Conservation (phyloP, 2,113 vertebrate genomes). For the Archocentrus centrarchus region DNA sequence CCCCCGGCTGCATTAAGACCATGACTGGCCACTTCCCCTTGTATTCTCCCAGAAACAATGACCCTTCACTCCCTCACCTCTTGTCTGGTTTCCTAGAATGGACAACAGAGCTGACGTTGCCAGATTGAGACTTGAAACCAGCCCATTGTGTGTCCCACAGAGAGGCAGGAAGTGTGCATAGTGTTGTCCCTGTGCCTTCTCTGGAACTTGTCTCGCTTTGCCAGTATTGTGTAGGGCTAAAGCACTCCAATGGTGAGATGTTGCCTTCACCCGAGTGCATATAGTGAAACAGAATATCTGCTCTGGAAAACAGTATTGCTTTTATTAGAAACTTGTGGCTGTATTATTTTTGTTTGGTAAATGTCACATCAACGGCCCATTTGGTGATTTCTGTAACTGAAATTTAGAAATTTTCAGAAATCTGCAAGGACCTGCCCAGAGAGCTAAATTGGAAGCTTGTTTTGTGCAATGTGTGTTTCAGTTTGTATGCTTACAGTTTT, state of each 20-base stretch:
- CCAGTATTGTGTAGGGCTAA: conserved; percentile 40
- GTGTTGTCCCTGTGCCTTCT: conserved; percentile 19
- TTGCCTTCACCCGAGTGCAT: background rate
- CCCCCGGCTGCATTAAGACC: conserved; percentile 19
- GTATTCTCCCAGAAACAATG: conserved; percentile 65
- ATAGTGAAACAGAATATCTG: background rate
- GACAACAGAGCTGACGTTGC: conserved; percentile 43
- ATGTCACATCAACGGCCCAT: background rate
- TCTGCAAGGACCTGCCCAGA: background rate
- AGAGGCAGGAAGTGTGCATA: conserved; percentile 64
- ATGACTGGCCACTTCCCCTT: conserved; percentile 48
- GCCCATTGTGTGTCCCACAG: conserved; percentile 54
- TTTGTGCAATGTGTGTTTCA: background rate
- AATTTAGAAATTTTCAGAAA: background rate
- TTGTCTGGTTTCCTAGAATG: conserved; percentile 60
- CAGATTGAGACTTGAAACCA: conserved; percentile 47
- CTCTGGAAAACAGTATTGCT: background rate
- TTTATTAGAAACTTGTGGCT: background rate
- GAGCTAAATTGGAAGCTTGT: background rate
- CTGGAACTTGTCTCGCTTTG: conserved; percentile 14
- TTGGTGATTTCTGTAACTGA: background rate
- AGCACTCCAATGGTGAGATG: background rate
- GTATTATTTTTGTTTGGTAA: background rate
- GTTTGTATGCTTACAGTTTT: background rate
- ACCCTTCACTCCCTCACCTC: conserved; percentile 43